Evolutionary conservation across 2,888 invertebrate genomes (phyloP).

Genomic region (Xanthia togata): DNA sequence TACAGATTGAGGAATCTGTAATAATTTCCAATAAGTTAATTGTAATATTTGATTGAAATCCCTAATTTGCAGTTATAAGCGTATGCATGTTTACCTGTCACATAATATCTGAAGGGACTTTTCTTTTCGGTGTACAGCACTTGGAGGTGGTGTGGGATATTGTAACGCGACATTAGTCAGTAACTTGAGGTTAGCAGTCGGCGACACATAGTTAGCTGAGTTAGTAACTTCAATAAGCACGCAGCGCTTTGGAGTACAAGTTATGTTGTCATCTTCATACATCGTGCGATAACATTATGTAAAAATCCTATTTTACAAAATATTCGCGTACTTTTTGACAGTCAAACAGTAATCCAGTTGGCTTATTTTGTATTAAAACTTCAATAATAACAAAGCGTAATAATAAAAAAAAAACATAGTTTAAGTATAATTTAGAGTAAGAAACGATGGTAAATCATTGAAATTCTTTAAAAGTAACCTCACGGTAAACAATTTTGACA

Average conservation of each 20-base stretch:
- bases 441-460: conserved; percentile 44
- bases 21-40: conserved; percentile 30
- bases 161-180: conserved; percentile 92
- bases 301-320: conserved; percentile 81
- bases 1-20: conserved; percentile 90
- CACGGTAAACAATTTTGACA: conserved; percentile 88
- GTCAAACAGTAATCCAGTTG: conserved; percentile 80
- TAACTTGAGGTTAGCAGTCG: conserved; percentile 92
- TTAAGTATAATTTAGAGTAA: conserved; percentile 34
- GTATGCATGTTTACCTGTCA: conserved; percentile 86
- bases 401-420: conserved; percentile 34
- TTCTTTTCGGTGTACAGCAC: conserved; percentile 89
- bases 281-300: conserved; percentile 89
- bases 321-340: conserved; percentile 89
- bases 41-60: neutral
- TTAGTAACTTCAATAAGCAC: conserved; percentile 90
- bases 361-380: conserved; percentile 71
- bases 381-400: conserved; percentile 33
- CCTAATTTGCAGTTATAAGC: neutral
- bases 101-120: conserved; percentile 91
- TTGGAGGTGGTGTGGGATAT: conserved; percentile 89
- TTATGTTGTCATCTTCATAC: conserved; percentile 89
- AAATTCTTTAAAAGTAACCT: conserved; percentile 78
- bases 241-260: conserved; percentile 89
- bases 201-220: conserved; percentile 90